Conservation (phyloP, 2,888 invertebrate genomes). For the Himalopsyche kuldschensis region DNA sequence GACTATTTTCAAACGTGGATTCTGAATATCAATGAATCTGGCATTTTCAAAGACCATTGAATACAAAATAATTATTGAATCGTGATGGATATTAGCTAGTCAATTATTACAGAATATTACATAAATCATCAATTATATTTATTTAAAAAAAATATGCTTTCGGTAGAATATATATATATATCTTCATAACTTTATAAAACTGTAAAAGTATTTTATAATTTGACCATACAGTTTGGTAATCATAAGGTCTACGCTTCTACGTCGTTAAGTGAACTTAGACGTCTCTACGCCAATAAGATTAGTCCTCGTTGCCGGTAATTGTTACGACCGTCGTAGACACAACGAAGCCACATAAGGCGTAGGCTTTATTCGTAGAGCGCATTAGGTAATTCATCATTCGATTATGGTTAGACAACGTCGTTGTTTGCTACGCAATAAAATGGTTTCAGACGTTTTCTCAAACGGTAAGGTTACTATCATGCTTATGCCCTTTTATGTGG, state of each 20-base stretch:
- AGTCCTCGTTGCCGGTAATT: not conserved
- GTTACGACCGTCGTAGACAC: not conserved
- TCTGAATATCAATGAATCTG: too few species aligned
- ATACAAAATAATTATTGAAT: too few species aligned
- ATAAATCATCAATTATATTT: too few species aligned
- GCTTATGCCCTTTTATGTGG: too few species aligned
- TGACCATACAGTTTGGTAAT: not conserved
- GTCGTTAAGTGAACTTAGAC: not conserved
- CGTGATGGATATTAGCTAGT: too few species aligned
- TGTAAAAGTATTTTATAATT: not conserved
- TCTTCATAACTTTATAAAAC: too few species aligned
- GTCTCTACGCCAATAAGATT: not conserved
- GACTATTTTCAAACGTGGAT: too few species aligned
- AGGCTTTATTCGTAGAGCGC: not conserved
- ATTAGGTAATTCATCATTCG: not conserved
- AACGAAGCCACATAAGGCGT: not conserved
- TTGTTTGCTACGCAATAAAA: not conserved
- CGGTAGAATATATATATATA: too few species aligned
- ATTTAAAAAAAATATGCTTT: too few species aligned
- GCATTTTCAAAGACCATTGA: too few species aligned
- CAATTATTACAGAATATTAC: too few species aligned
- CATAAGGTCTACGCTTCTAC: not conserved
- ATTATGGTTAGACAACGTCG: not conserved
- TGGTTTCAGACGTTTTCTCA: not conserved
- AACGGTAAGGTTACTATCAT: too few species aligned